Evolutionary conservation across 2,797 vertebrate species (phyloP).

Genomic region (Melopsittacus undulatus): DNA sequence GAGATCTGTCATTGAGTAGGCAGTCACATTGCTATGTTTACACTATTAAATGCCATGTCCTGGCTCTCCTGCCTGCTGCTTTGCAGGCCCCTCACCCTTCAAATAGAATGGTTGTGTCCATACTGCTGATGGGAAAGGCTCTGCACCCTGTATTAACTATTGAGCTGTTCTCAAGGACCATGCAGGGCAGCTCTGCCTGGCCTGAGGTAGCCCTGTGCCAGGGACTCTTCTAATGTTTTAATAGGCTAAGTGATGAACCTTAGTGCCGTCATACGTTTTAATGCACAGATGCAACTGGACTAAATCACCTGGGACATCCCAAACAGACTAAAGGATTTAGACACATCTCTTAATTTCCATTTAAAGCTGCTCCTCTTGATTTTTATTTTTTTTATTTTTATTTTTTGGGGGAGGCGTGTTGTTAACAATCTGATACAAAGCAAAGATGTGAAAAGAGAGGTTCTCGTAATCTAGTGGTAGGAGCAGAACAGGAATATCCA

Average conservation of each 20-base stretch:
- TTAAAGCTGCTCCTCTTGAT: slow-evolving; percentile 50
- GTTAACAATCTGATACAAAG: neutral
- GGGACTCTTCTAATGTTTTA: slow-evolving; percentile 50
- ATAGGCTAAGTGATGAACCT: slow-evolving; percentile 50
- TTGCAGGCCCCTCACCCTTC: neutral
- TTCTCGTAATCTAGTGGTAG: neutral
- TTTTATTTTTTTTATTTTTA: neutral
- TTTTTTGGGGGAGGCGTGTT: neutral
- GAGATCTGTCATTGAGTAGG: neutral
- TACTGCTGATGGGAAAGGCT: neutral
- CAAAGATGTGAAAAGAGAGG: neutral
- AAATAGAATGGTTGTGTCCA: neutral
- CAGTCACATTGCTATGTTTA: neutral
- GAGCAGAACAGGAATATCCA: neutral
- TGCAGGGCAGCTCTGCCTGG: neutral
- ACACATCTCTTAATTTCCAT: slow-evolving; percentile 59
- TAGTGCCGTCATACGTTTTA: slow-evolving; percentile 25
- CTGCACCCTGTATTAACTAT: fast-evolving
- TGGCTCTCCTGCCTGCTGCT: neutral
- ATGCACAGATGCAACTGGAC: slow-evolving; percentile 9
- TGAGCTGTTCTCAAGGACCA: neutral
- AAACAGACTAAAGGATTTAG: slow-evolving; percentile 63
- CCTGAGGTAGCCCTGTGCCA: neutral
- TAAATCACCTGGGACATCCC: slow-evolving; percentile 55
- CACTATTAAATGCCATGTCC: fast-evolving